Evolutionary conservation across 2,888 invertebrate genomes (phyloP).

Genomic region (Phaedon cochleariae): DNA sequence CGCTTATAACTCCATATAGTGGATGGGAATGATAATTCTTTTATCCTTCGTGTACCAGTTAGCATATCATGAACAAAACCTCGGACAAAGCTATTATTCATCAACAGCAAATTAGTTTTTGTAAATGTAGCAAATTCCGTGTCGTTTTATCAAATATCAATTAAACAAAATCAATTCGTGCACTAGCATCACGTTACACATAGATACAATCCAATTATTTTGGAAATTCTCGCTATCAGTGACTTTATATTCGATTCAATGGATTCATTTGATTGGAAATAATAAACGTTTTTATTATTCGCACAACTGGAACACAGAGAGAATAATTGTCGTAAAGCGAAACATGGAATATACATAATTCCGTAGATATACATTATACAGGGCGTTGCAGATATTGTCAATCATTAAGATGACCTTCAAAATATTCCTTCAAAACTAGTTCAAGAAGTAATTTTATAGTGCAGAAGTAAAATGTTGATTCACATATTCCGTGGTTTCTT

Average conservation of each 20-base stretch:
- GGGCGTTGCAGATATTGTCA: too few species aligned
- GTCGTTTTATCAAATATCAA: conserved; percentile 46
- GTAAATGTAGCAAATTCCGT: conserved; percentile 39
- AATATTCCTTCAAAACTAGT: too few species aligned
- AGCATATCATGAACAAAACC: neutral
- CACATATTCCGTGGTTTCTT: too few species aligned
- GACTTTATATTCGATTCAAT: conserved; percentile 33
- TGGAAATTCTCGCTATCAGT: conserved; percentile 26
- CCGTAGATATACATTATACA: too few species aligned
- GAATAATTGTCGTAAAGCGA: neutral
- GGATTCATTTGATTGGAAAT: conserved; percentile 33
- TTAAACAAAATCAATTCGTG: conserved; percentile 45
- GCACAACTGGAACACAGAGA: neutral
- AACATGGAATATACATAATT: too few species aligned
- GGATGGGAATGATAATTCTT: too few species aligned
- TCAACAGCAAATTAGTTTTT: conserved; percentile 36
- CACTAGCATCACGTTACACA: conserved; percentile 13
- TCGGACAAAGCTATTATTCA: conserved; percentile 32
- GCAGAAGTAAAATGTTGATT: too few species aligned
- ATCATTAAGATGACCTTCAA: too few species aligned
- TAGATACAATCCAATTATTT: conserved; percentile 37
- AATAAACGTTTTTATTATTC: conserved; percentile 27
- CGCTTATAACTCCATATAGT: too few species aligned
- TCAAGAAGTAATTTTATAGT: too few species aligned
- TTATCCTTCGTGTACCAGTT: too few species aligned